Evolutionary conservation across 2,888 invertebrate genomes (phyloP).

Genomic region (Meteorus cinctellus): DNA sequence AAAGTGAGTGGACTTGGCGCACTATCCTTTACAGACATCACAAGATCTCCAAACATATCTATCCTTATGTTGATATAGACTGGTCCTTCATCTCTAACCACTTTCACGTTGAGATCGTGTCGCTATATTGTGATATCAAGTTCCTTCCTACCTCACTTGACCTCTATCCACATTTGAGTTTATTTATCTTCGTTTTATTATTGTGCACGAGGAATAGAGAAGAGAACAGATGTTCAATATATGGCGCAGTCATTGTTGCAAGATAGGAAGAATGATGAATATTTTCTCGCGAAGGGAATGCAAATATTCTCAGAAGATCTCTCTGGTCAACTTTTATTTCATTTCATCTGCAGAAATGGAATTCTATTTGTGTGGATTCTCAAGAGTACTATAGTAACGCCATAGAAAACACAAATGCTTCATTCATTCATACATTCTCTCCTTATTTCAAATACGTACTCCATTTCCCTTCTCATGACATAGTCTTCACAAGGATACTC

Average conservation of each 20-base stretch:
- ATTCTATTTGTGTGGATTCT: conserved; percentile 27
- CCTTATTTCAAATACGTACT: too few relatives aligned
- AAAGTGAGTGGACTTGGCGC: not conserved
- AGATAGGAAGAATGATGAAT: not conserved
- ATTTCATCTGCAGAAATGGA: conserved; percentile 9
- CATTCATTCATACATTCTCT: not conserved
- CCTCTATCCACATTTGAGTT: too few relatives aligned
- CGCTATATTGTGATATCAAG: too few relatives aligned
- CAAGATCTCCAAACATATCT: not conserved
- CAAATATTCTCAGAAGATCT: conserved; percentile 19
- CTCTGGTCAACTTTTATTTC: conserved; percentile 13
- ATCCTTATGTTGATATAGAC: too few relatives aligned
- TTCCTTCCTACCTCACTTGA: too few relatives aligned
- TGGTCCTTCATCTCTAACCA: too few relatives aligned
- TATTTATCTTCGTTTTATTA: too few relatives aligned
- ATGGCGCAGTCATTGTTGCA: too few relatives aligned
- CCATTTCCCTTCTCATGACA: not conserved
- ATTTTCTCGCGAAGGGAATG: not conserved
- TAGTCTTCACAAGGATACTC: conserved; percentile 11
- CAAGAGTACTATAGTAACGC: conserved; percentile 20
- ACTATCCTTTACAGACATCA: not conserved
- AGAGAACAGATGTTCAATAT: too few relatives aligned
- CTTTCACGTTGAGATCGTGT: too few relatives aligned
- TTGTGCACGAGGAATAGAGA: too few relatives aligned
- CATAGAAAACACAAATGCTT: conserved; percentile 9